phyloP scores from a whole-genome alignment of 2,888 invertebrate genomes.

The Drosophila siamana region DNA sequence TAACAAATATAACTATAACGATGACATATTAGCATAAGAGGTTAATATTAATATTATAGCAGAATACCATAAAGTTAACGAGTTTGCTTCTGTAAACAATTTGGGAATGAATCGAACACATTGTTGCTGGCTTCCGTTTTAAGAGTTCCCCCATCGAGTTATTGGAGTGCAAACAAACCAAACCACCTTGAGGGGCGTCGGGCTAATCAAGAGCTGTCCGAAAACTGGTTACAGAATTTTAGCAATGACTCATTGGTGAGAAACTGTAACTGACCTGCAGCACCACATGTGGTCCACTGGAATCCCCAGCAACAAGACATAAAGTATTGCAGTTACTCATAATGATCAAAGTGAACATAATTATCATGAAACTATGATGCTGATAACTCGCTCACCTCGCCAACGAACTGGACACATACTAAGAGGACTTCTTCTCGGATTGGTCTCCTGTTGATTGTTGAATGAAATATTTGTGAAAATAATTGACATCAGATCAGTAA shows the following conservation, averaged over 20 bases:
- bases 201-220: conserved; percentile 6
- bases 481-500: no score
- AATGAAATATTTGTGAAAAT: no score
- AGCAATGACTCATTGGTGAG: conserved; percentile 35
- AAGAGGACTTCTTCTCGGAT: conserved; percentile 49
- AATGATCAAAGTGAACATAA: neutral
- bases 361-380: neutral
- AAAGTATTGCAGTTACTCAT: conserved; percentile 10
- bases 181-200: conserved; percentile 60
- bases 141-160: neutral
- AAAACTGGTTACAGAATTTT: conserved; percentile 57
- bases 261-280: conserved; percentile 80
- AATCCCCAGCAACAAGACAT: conserved; percentile 85
- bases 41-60: neutral
- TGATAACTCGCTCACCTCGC: conserved; percentile 65
- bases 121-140: conserved; percentile 8
- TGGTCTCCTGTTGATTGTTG: neutral
- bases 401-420: conserved; percentile 64
- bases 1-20: no score
- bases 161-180: conserved; percentile 2
- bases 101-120: conserved; percentile 2
- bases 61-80: neutral
- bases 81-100: neutral
- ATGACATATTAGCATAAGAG: no score
- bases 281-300: conserved; percentile 85